Percentiles rank a stretch among this genome's conserved stretches.
Evolutionary conservation across 2,113 vertebrate species (phyloP).

Genomic region (Pituophis catenifer): DNA sequence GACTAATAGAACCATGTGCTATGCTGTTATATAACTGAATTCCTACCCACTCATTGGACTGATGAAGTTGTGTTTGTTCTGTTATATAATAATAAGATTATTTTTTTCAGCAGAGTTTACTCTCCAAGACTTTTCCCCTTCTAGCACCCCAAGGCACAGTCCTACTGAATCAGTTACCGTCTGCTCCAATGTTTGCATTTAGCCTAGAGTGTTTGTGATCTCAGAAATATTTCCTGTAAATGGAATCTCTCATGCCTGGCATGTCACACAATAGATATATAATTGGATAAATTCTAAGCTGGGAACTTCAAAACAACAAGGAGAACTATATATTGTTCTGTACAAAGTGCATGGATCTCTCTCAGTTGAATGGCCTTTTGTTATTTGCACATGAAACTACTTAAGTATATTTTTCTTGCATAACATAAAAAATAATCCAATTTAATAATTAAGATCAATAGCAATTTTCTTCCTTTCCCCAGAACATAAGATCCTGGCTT

Average conservation of each 20-base stretch:
- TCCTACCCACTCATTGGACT: constrained; percentile 43
- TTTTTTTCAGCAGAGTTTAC: constrained; percentile 62
- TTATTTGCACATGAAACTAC: constrained; percentile 55
- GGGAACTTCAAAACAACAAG: constrained; percentile 69
- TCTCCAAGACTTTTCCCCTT: constrained; percentile 66
- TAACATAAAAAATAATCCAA: constrained; percentile 46
- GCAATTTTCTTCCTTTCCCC: constrained; percentile 24
- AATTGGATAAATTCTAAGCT: constrained; percentile 73
- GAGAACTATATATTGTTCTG: constrained; percentile 41
- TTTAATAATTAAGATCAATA: constrained; percentile 38
- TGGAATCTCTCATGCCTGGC: constrained; percentile 69
- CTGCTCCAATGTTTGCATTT: constrained; percentile 79
- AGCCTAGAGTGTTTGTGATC: constrained; percentile 73
- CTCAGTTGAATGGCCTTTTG: neutral
- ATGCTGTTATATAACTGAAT: constrained; percentile 51
- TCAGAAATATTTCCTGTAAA: constrained; percentile 79
- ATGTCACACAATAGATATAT: constrained; percentile 71
- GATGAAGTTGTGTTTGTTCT: constrained; percentile 48
- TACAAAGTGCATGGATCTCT: constrained; percentile 34
- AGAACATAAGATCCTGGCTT: constrained; percentile 1
- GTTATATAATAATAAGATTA: constrained; percentile 60
- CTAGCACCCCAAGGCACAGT: constrained; percentile 59
- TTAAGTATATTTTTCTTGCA: constrained; percentile 34
- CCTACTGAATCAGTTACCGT: constrained; percentile 73
- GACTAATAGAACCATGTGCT: neutral